Evolutionary conservation across 2,888 invertebrate genomes (phyloP).

Genomic region (Shargacucullia verbasci): DNA sequence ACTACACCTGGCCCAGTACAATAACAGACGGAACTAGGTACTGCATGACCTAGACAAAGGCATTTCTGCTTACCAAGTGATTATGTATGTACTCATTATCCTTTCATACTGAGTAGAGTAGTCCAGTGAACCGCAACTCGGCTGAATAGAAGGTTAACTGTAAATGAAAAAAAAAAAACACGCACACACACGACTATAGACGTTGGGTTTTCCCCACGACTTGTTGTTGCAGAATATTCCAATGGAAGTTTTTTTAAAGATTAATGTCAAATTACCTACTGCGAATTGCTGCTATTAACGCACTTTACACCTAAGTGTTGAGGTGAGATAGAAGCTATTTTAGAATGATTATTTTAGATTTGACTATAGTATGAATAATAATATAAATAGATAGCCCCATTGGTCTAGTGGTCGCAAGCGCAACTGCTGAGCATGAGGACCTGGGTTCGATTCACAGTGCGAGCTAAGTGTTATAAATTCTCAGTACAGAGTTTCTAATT

Average conservation of each 20-base stretch:
- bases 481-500: too few species aligned
- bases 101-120: not conserved
- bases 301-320: not conserved
- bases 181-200: constrained; percentile 8
- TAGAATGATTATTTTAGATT: constrained; percentile 4
- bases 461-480: too few species aligned
- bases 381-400: too few species aligned
- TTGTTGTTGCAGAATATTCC: constrained; percentile 12
- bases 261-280: constrained; percentile 12
- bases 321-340: not conserved
- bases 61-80: too few species aligned
- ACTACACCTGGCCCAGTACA: too few species aligned
- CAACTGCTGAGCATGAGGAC: too few species aligned
- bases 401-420: too few species aligned
- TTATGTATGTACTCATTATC: too few species aligned
- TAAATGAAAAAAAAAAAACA: constrained; percentile 21
- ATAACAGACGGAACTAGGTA: too few species aligned
- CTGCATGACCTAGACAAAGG: too few species aligned
- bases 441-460: too few species aligned
- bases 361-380: too few species aligned
- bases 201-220: constrained; percentile 32
- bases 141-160: constrained; percentile 27
- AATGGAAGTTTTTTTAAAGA: constrained; percentile 42
- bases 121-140: constrained; percentile 31
- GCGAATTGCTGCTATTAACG: constrained; percentile 18